Conservation (phyloP, 2,797 vertebrate species). For the Ptychadena robeensis region DNA sequence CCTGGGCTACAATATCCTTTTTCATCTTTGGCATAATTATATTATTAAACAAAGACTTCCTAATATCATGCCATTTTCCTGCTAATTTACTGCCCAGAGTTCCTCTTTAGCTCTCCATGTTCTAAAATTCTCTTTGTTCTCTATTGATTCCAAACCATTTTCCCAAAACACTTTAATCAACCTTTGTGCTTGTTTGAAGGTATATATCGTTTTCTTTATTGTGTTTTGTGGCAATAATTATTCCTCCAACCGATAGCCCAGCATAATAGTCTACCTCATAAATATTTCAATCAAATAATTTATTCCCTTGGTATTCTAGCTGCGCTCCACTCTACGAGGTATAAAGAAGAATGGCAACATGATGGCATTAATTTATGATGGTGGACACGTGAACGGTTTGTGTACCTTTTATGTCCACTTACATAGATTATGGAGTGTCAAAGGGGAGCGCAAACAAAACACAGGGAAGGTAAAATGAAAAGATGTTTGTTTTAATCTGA, state of each 20-base stretch:
- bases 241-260: neutral
- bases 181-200: constrained; percentile 7
- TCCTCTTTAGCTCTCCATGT: neutral
- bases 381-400: neutral
- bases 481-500: neutral
- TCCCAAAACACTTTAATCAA: constrained; percentile 9
- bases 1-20: neutral
- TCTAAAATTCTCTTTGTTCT: constrained; percentile 10
- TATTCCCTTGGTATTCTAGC: constrained; percentile 9
- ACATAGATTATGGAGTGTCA: neutral
- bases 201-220: constrained; percentile 7
- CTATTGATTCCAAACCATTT: constrained; percentile 2
- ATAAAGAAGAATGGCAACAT: constrained; percentile 1
- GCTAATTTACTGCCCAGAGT: neutral
- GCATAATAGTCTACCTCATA: constrained; percentile 5
- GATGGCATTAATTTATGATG: constrained; percentile 2
- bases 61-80: neutral
- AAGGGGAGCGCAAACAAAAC: neutral
- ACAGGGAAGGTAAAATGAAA: neutral
- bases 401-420: neutral
- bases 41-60: neutral
- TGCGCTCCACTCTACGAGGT: neutral
- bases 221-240: constrained; percentile 9
- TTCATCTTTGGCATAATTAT: neutral
- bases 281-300: constrained; percentile 13